A percentile compares a stretch with the other conserved stretches of the same genome.
Evolutionary conservation across 2,797 vertebrate genomes (phyloP).

Genomic region (Thaleichthys pacificus): DNA sequence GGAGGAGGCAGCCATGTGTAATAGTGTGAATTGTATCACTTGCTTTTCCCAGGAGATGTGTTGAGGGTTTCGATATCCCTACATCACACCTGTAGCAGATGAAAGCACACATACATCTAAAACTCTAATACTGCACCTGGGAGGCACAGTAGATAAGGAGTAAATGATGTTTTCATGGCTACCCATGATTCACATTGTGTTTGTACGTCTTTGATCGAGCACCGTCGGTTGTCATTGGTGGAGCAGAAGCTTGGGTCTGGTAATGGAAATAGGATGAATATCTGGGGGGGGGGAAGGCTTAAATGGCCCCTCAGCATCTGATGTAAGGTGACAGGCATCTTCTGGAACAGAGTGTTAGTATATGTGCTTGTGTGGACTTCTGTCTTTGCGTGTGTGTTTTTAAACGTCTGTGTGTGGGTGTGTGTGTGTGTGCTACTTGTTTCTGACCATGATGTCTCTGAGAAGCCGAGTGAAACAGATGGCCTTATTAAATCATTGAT

Average conservation of each 20-base stretch:
- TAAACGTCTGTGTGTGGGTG: neutral
- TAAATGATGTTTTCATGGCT: slow-evolving; percentile 54
- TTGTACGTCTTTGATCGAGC: slow-evolving; percentile 56
- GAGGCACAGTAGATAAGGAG: slow-evolving; percentile 43
- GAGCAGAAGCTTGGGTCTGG: slow-evolving; percentile 25
- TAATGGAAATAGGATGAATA: slow-evolving; percentile 50
- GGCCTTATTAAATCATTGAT: slow-evolving; percentile 35
- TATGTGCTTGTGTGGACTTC: neutral
- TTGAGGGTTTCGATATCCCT: slow-evolving; percentile 9
- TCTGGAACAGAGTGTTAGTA: neutral
- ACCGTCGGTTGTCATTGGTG: slow-evolving; percentile 34
- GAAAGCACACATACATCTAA: slow-evolving; percentile 33
- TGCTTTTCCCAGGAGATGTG: neutral
- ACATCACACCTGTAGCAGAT: slow-evolving; percentile 24
- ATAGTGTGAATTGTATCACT: no score
- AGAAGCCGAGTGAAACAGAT: slow-evolving; percentile 10
- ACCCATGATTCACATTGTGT: slow-evolving; percentile 46
- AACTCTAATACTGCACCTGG: slow-evolving; percentile 31
- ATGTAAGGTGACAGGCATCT: slow-evolving; percentile 42
- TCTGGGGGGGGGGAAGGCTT: slow-evolving; percentile 20
- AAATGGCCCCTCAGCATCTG: slow-evolving; percentile 24
- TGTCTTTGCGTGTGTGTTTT: neutral
- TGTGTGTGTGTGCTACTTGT: neutral
- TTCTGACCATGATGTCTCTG: neutral
- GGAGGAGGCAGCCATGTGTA: neutral